Base-by-base conservation (phyloP, 1,140 invertebrate species). In the Acromyrmex echinatior region DNA sequence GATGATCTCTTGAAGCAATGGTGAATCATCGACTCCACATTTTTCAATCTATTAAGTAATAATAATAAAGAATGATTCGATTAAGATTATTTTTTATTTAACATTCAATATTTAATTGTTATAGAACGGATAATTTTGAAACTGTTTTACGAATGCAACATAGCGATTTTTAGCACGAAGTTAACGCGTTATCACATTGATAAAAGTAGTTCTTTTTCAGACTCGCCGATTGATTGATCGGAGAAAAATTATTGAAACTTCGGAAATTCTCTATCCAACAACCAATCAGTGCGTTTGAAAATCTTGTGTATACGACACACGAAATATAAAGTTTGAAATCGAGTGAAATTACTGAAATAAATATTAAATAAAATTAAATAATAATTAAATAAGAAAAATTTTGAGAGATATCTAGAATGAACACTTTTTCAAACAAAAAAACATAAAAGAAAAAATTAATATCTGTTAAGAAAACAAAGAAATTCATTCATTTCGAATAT, bases 11-110 rank as follows among this genome's bases (percentile, higher is more conserved):
- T 45, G 56, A 74, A 84, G 25, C 7, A 74, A 35, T 4, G 39
- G 7, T 25, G 49, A 84, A 76, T 18, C 45, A 28, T 49, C 18
- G 7, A 10, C 25, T 10, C 7, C 53, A 5, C 39, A 7, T 49
- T 76, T 76, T 62, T 62, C 18, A 74, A 71, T 79, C 71, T 86
- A 31, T 86, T 66, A 45, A 39, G n/a, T 78, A 18, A 25, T 53
- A 18, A 25, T 53, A 21, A 65, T 68, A 16, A 56, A 25, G 1
- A 7, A 25, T n/a, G 3, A 10, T 5, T 53, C n/a, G 21, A 39
- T 10, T 7, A 60, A 14, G 5, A 14, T 18, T 68, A 16, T 78
- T 16, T n/a, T 16, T 12, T 16, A 63, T 6, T 63, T 63, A 31
- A 31, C 14, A 28, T 39, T 39, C 35, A 39, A 39, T 5, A 7